Evolutionary conservation across 2,113 vertebrate genomes (phyloP).

Genomic region (Gadus macrocephalus): DNA sequence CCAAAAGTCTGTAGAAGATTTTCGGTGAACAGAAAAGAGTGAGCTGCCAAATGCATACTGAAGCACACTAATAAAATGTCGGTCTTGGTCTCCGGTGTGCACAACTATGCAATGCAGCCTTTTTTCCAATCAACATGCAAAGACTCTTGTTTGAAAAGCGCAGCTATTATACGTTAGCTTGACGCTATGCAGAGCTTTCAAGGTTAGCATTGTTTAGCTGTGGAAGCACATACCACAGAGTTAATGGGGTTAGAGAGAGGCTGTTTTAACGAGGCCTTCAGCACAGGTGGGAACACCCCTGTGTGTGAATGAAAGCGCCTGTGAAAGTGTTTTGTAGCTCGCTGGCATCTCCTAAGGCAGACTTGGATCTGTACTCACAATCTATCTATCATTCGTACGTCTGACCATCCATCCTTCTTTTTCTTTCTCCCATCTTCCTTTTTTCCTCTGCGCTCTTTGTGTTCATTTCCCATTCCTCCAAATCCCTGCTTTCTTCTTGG

Average conservation of each 20-base stretch:
- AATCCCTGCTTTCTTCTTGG: conserved; percentile 31
- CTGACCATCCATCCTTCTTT: conserved; percentile 52
- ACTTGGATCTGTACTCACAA: conserved; percentile 24
- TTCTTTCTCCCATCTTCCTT: conserved; percentile 45
- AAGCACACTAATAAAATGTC: conserved; percentile 21
- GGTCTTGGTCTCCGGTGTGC: conserved; percentile 17
- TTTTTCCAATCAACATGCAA: background rate
- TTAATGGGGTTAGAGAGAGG: conserved; percentile 28
- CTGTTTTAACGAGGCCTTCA: conserved; percentile 26
- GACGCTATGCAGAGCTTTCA: background rate
- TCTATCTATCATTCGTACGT: conserved; percentile 47
- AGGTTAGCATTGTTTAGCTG: conserved; percentile 31
- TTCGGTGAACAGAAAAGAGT: conserved; percentile 20
- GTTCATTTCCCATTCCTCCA: conserved; percentile 41
- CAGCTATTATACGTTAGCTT: no score
- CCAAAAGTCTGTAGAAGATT: background rate
- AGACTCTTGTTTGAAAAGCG: conserved; percentile 16
- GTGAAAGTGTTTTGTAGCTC: background rate
- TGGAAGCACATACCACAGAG: conserved; percentile 13
- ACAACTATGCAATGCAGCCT: conserved; percentile 14
- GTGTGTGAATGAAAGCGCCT: no score
- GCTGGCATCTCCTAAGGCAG: background rate
- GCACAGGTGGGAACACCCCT: conserved; percentile 13
- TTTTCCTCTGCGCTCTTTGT: conserved; percentile 19
- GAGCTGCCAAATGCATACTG: conserved; percentile 19